Conservation (phyloP, 1,140 invertebrate genomes). For the Eciton burchellii region DNA sequence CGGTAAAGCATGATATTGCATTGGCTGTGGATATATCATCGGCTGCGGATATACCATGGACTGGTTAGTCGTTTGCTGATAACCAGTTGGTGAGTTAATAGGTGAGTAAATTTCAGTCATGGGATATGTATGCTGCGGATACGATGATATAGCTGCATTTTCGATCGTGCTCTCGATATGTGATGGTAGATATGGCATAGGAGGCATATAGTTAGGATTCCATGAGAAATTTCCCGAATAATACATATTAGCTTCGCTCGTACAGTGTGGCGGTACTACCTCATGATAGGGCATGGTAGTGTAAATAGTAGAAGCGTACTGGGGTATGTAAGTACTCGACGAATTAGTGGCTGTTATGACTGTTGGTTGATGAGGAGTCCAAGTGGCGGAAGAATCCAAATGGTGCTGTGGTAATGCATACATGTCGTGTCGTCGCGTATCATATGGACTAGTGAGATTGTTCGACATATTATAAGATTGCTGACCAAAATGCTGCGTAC, state of each 20-base stretch:
- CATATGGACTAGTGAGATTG: neutral
- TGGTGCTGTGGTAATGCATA: neutral
- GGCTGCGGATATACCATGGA: constrained; percentile 54
- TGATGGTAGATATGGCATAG: neutral
- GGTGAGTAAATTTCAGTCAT: neutral
- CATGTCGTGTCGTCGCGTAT: neutral
- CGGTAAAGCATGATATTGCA: constrained; percentile 61
- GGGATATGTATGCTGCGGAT: constrained; percentile 17
- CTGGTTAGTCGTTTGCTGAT: constrained; percentile 34
- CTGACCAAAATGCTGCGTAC: neutral
- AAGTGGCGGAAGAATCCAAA: neutral
- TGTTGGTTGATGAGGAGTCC: neutral
- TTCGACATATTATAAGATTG: neutral
- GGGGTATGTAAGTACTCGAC: neutral
- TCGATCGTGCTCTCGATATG: constrained; percentile 3
- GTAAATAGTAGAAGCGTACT: neutral
- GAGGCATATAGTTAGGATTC: neutral
- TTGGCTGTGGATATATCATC: constrained; percentile 51
- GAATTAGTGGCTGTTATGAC: neutral
- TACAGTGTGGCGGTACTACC: neutral
- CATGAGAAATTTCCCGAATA: constrained; percentile 2
- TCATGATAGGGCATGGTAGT: constrained; percentile 3
- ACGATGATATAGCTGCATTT: neutral
- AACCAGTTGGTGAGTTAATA: neutral
- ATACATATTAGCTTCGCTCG: constrained; percentile 9